phyloP scores from a whole-genome alignment of 2,797 vertebrate species.

The Pelodytes ibericus region DNA sequence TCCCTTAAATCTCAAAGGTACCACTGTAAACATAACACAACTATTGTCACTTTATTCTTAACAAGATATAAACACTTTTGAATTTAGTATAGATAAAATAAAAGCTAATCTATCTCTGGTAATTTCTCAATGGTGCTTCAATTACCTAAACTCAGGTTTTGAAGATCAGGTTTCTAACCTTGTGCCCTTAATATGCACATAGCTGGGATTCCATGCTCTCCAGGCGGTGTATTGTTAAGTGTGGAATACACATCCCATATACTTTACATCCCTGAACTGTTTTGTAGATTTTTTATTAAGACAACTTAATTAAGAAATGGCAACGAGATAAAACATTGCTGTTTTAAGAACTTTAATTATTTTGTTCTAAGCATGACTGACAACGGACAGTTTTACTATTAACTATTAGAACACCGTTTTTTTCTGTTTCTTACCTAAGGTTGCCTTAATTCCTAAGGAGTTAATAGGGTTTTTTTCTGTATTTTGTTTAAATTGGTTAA shows the following conservation, averaged over 20 bases:
- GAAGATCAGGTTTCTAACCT: not conserved
- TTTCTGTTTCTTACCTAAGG: not conserved
- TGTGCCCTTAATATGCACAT: slow-evolving; percentile 5
- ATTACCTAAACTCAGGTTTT: not conserved
- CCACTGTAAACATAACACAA: too few species aligned
- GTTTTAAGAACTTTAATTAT: not conserved
- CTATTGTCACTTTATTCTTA: too few species aligned
- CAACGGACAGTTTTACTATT: not conserved
- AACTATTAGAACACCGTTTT: not conserved
- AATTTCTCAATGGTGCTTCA: not conserved
- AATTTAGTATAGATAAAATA: too few species aligned
- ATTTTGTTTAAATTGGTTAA: too few species aligned
- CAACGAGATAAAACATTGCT: not conserved
- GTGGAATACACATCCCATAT: not conserved
- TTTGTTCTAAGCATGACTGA: not conserved
- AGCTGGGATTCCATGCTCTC: not conserved
- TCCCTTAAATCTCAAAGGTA: too few species aligned
- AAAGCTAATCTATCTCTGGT: too few species aligned
- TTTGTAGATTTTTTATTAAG: not conserved
- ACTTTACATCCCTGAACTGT: not conserved
- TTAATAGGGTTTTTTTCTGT: not conserved
- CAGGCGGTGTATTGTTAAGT: not conserved
- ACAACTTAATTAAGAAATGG: not conserved
- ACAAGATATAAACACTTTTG: too few species aligned
- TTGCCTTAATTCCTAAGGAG: not conserved